A percentile compares a stretch with the other conserved stretches of the same genome.
These are phyloP conservation scores for Ormyrus labotus DNA, from an alignment of 2,888 invertebrate genomes.

Conservation along the genomic window DNA sequence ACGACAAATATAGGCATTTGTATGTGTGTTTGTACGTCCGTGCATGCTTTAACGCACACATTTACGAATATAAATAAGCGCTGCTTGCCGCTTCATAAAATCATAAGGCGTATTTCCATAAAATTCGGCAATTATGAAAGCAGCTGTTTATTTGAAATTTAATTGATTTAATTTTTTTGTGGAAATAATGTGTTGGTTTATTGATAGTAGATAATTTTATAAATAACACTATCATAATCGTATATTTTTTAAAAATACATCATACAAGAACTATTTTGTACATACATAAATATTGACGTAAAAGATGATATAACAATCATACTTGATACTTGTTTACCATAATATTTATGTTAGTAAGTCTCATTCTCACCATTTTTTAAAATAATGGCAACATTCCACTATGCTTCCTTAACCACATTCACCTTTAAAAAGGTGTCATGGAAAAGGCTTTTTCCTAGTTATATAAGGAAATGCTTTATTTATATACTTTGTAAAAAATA, in stretches of 20 bases:
- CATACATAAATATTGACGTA: conserved; percentile 56
- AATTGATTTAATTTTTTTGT: conserved; percentile 22
- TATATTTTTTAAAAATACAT: conserved; percentile 57
- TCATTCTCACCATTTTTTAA: conserved; percentile 46
- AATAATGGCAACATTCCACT: conserved; percentile 45
- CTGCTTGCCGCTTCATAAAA: too few relatives aligned
- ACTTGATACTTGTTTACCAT: conserved; percentile 42
- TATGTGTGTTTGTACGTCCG: too few relatives aligned
- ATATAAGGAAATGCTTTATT: conserved; percentile 51
- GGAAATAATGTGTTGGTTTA: conserved; percentile 43
- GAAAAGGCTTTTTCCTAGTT: conserved; percentile 39
- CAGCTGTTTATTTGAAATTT: not conserved
- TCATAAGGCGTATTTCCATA: not conserved
- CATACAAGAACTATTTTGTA: conserved; percentile 57
- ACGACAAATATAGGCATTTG: too few relatives aligned
- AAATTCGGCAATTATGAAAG: not conserved
- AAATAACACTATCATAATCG: conserved; percentile 49
- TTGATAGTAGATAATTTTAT: conserved; percentile 42
- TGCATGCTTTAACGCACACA: too few relatives aligned
- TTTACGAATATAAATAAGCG: too few relatives aligned
- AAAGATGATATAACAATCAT: conserved; percentile 49
- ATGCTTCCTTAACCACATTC: conserved; percentile 22
- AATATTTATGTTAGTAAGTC: conserved; percentile 45
- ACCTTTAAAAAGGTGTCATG: conserved; percentile 35
- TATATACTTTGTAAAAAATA: conserved; percentile 54